Evolutionary conservation across 2,113 vertebrate species (phyloP).

Genomic region (Polypterus senegalus): DNA sequence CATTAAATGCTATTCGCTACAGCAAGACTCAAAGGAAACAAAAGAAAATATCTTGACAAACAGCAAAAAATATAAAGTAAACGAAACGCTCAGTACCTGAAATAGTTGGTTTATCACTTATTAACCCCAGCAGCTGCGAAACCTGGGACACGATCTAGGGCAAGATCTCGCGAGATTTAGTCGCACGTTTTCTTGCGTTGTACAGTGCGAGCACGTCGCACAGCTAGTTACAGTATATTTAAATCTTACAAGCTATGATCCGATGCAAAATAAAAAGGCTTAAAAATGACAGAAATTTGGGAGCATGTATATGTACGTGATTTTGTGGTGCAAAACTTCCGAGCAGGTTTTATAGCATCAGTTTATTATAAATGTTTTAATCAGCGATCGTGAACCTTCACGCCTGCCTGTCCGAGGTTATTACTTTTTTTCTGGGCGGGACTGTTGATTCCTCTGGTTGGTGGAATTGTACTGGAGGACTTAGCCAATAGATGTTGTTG

Average conservation of each 20-base stretch:
- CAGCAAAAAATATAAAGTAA: not conserved
- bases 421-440: too few relatives aligned
- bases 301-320: not conserved
- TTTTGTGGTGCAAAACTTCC: not conserved
- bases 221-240: too few relatives aligned
- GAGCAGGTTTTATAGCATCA: too few relatives aligned
- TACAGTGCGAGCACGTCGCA: too few relatives aligned
- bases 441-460: too few relatives aligned
- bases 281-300: not conserved
- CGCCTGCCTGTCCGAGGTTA: too few relatives aligned
- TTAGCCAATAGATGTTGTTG: too few relatives aligned
- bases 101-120: not conserved
- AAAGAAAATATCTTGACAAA: conserved; percentile 23
- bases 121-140: not conserved
- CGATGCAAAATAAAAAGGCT: not conserved
- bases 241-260: not conserved
- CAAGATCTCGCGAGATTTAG: not conserved
- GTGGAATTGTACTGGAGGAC: too few relatives aligned
- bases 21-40: conserved; percentile 28
- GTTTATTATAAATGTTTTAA: too few relatives aligned
- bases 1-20: conserved; percentile 19
- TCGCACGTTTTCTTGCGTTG: not conserved
- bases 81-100: not conserved
- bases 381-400: too few relatives aligned
- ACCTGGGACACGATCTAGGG: not conserved